phyloP scores from a whole-genome alignment of 1,140 invertebrate genomes.

The Galleria mellonella region DNA sequence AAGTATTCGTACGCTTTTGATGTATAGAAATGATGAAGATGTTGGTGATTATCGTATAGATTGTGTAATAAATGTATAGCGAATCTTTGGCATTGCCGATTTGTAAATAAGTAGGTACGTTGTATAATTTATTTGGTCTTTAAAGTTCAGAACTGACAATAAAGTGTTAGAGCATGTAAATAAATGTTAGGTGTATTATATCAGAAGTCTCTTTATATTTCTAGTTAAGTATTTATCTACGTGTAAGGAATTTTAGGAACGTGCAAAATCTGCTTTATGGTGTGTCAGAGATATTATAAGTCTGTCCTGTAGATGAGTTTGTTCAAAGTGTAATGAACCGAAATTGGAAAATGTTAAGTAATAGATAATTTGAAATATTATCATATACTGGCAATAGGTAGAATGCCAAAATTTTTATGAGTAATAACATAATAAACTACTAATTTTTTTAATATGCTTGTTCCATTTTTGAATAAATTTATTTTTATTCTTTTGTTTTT shows the following conservation, averaged over 20 bases:
- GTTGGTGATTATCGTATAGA: conserved; percentile 14
- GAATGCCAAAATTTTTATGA: too few species aligned
- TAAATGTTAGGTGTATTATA: conserved; percentile 27
- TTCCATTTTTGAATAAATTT: too few species aligned
- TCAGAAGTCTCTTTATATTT: conserved; percentile 61
- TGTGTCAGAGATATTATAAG: conserved; percentile 1
- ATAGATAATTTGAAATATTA: too few species aligned
- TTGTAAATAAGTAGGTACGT: conserved; percentile 21
- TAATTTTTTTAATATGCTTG: too few species aligned
- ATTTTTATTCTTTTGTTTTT: too few species aligned
- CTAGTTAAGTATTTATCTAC: conserved; percentile 22
- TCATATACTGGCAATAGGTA: too few species aligned
- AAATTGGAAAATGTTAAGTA: too few species aligned
- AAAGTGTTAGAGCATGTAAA: conserved; percentile 54
- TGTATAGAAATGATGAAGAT: conserved; percentile 41
- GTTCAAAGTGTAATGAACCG: too few species aligned
- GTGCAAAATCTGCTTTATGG: not conserved
- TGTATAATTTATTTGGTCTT: conserved; percentile 31
- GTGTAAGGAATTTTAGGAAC: not conserved
- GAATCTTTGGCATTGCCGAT: conserved; percentile 19
- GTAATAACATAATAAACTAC: too few species aligned
- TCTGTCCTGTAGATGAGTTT: not conserved
- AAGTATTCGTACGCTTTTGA: conserved; percentile 36
- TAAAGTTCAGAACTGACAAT: conserved; percentile 70
- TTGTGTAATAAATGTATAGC: conserved; percentile 31